phyloP scores from a whole-genome alignment of 2,888 invertebrate genomes.

The Chloroclystis v-ata region DNA sequence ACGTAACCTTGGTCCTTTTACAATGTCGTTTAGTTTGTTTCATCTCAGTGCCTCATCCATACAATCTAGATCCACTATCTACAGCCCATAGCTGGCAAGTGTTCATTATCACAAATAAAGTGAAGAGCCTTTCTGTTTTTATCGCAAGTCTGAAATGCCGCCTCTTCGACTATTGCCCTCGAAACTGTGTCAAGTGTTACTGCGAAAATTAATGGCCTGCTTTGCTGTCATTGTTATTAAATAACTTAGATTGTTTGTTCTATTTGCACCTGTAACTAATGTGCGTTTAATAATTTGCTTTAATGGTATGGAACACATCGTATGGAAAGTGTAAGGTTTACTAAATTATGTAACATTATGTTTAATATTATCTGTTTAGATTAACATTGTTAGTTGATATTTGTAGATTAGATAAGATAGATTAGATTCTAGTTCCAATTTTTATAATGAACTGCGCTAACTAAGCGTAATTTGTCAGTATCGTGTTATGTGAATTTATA shows the following conservation, averaged over 20 bases:
- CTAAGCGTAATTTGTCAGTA: too few relatives aligned
- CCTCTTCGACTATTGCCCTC: constrained; percentile 46
- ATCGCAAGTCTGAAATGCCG: constrained; percentile 45
- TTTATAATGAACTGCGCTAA: too few relatives aligned
- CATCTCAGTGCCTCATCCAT: constrained; percentile 32
- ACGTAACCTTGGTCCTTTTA: too few relatives aligned
- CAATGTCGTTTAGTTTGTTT: background rate
- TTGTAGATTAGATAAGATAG: too few relatives aligned
- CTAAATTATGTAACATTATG: too few relatives aligned
- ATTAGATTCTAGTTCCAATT: too few relatives aligned
- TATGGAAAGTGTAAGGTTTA: too few relatives aligned
- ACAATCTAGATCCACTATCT: constrained; percentile 24
- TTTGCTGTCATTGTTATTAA: background rate
- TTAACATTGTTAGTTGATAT: too few relatives aligned
- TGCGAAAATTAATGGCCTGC: constrained; percentile 24
- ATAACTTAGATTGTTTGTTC: background rate
- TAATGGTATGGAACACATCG: too few relatives aligned
- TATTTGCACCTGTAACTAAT: background rate
- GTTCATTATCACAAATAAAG: constrained; percentile 72
- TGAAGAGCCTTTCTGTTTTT: constrained; percentile 59
- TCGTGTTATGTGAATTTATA: too few relatives aligned
- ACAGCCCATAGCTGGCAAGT: constrained; percentile 46
- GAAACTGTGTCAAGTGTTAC: constrained; percentile 52
- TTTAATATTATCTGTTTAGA: too few relatives aligned
- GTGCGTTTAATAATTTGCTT: too few relatives aligned